Evolutionary conservation across 2,888 invertebrate genomes (phyloP).

Genomic region (Amaurobius ferox): DNA sequence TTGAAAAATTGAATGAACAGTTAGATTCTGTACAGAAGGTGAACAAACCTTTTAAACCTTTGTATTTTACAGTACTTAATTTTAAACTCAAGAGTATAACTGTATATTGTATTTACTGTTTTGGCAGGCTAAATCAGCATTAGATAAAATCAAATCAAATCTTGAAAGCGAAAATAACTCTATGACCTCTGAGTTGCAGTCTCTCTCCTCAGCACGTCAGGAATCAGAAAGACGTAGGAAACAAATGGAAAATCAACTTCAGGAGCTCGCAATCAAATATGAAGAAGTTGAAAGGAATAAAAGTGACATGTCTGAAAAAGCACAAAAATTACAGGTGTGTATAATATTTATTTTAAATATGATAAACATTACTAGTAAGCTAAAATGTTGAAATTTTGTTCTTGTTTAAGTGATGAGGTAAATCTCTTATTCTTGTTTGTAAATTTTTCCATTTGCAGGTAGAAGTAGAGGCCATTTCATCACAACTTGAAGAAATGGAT

Average conservation of each 20-base stretch:
- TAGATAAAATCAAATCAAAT: slow-evolving; percentile 92
- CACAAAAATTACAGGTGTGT: slow-evolving; percentile 84
- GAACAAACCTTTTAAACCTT: neutral
- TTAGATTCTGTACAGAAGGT: slow-evolving; percentile 89
- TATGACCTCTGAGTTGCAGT: slow-evolving; percentile 92
- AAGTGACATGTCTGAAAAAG: slow-evolving; percentile 88
- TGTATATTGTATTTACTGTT: neutral
- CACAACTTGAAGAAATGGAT: slow-evolving; percentile 90
- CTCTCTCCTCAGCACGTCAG: slow-evolving; percentile 89
- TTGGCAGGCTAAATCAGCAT: slow-evolving; percentile 83
- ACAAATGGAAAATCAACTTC: slow-evolving; percentile 90
- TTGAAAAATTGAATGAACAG: slow-evolving; percentile 92
- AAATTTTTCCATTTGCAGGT: slow-evolving; percentile 77
- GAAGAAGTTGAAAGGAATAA: slow-evolving; percentile 82
- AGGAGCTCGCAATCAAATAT: slow-evolving; percentile 80
- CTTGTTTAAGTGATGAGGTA: too few relatives aligned
- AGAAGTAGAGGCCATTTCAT: slow-evolving; percentile 89
- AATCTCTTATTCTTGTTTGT: too few relatives aligned
- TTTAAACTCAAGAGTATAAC: too few relatives aligned
- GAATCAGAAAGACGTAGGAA: slow-evolving; percentile 96
- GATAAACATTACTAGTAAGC: too few relatives aligned
- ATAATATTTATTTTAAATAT: neutral
- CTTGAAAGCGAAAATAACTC: slow-evolving; percentile 97
- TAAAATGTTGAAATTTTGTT: too few relatives aligned
- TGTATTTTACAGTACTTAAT: neutral